Conservation (phyloP, 2,888 invertebrate species). For the Polylopha cassiicola region DNA sequence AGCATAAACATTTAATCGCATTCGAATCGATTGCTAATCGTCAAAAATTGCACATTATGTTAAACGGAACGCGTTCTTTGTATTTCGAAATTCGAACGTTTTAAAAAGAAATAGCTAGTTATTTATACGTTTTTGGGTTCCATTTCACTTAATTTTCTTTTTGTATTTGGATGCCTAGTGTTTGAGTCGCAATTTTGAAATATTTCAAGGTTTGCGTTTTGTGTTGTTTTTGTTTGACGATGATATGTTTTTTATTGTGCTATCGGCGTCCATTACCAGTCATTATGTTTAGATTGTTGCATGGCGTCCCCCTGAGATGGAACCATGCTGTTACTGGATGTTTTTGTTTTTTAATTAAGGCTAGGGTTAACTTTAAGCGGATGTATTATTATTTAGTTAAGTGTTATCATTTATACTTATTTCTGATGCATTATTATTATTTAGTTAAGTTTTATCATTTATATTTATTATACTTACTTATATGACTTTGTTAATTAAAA, state of each 20-base stretch:
- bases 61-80: conserved; percentile 41
- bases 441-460: too few species aligned
- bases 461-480: too few species aligned
- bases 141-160: conserved; percentile 19
- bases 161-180: conserved; percentile 19
- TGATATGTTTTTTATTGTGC: conserved; percentile 42
- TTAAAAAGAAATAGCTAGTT: not conserved
- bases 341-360: conserved; percentile 33
- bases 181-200: conserved; percentile 20
- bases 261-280: conserved; percentile 61
- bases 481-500: too few species aligned
- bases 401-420: too few species aligned
- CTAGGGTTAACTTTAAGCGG: conserved; percentile 28
- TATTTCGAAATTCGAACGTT: conserved; percentile 16
- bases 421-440: too few species aligned
- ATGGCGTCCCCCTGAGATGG: conserved; percentile 46
- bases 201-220: conserved; percentile 32
- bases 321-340: conserved; percentile 51
- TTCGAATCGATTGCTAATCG: conserved; percentile 31
- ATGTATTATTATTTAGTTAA: not conserved
- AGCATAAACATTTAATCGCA: conserved; percentile 38
- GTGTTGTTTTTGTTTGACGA: conserved; percentile 27
- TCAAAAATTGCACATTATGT: conserved; percentile 37
- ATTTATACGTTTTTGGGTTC: not conserved
- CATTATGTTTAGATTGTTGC: conserved; percentile 62